Evolutionary conservation across 1,140 invertebrate species (phyloP), one percentile per base, ranked within the genome.

Genomic region (Drosophila willistoni): DNA sequence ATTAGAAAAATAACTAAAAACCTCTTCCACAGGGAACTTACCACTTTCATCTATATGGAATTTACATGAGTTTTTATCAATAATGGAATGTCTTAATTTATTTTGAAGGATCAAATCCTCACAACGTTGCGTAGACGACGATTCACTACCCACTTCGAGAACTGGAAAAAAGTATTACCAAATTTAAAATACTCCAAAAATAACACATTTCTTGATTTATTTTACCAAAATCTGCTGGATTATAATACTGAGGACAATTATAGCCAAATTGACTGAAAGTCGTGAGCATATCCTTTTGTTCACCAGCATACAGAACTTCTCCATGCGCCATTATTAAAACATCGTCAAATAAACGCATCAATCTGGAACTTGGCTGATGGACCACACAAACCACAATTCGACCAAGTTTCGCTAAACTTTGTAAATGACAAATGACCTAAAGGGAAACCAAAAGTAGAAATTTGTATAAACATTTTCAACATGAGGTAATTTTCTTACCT

Each of bases 351-450:
- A 93, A 91, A 1, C 93, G 94, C 92, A 98, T 97, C 22, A 98
- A 93, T 60, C 95, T 95, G 14, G 97, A 97, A 57, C 96, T 97
- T 0, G 97, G 97, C 82, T 98, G 97, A 93, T 98, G 97, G 72
- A 98, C 96, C 9, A 96, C 95, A 82, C 97, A 97, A 4, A 96
- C 95, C 29, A 98, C 95, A 0, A 96, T 97, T 39, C 96, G 93
- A 0, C 97, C 97, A 22, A 94, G 94, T 42, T 93, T 92, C 1
- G 97, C 96, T 51, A 98, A 93, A 7, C 93, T 93, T 69, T 95
- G 95, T 9, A 96, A 86, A 5, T 96, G 92, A 14, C 92, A 94
- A 12, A 96, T 93, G 25, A 95, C 94, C 78, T 95, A 12, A 39
- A 13, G 12, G 3, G 2, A 36, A 36, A 4, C 2, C 10, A 39